Base-by-base conservation (phyloP, 2,797 vertebrate genomes). In the Cuniculus paca region DNA sequence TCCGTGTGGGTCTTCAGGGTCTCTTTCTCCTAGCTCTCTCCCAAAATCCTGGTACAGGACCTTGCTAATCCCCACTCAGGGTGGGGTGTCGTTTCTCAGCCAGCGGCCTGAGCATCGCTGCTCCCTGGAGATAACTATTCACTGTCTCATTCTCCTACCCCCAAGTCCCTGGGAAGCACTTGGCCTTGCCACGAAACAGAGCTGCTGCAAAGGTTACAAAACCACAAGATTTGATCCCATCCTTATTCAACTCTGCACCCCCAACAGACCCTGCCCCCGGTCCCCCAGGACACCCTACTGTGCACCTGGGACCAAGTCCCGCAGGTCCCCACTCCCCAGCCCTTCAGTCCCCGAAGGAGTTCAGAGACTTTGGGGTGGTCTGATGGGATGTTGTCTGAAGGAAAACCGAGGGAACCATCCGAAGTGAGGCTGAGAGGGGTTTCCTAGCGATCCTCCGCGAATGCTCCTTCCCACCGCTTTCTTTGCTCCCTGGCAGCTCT, bases 1-100 rank as follows among this genome's bases (percentile, higher is more conserved):
- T 13, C 54, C 10, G 34, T 50, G 12, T 3, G 31, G n/a, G 45
- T 79, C 45, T 45, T 70, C 19, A 14, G 13, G 31, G 34, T 36
- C 16, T 75, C 22, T 60, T 42, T 60, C 70, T 52, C 39, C 48
- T 54, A 52, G 22, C 48, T 52, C 0, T 5, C 45, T 86, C 24
- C 50, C 0, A 5, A 61, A 16, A 36, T 8, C 12, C 13, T 36
- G 19, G 26, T 1, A 1, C 14, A 17, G 45, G 22, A 16, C 13
- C 1, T 9, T 28, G 36, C 22, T 39, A 6, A 72, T 16, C 60
- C 70, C 20, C 20, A 19, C 26, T n/a, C 26, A 6, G 36, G 34
- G 31, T 1, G 16, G 60, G 34, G 17, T 34, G 10, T 16, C 19
- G 8, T 20, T 5, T 34, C 61, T 89, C 72, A 42, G 48, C 22